A percentile compares a stretch with the other conserved stretches of the same genome.
These are phyloP conservation scores for Pachydiplax longipennis DNA, from an alignment of 2,888 invertebrate genomes.

Conservation along the genomic window DNA sequence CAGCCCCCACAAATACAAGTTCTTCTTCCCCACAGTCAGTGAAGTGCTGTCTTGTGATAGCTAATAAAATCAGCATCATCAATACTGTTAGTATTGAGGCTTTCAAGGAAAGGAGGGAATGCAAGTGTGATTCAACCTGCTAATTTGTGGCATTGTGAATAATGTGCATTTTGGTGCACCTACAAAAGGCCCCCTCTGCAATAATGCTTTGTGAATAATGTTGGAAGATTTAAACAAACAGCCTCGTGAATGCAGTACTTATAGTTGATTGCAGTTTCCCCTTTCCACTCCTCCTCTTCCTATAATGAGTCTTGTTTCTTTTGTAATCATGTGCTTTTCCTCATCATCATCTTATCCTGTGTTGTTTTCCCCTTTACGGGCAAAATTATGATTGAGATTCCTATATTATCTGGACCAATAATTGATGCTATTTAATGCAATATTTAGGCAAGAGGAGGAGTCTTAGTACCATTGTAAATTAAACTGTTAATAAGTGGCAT, in stretches of 20 bases:
- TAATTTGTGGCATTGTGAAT: neutral
- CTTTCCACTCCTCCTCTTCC: neutral
- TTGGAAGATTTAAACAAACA: neutral
- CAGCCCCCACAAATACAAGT: slow-evolving; percentile 57
- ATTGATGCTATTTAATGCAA: slow-evolving; percentile 28
- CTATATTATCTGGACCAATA: slow-evolving; percentile 37
- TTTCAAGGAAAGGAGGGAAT: neutral
- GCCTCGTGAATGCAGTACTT: slow-evolving; percentile 1
- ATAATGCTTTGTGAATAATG: neutral
- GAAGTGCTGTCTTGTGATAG: slow-evolving; percentile 39
- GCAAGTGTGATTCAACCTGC: neutral
- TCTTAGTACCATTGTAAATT: slow-evolving; percentile 39
- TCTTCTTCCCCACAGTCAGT: slow-evolving; percentile 56
- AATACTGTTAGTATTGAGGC: slow-evolving; percentile 1
- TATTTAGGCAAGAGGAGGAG: slow-evolving; percentile 23
- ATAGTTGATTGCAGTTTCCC: neutral
- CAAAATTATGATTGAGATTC: slow-evolving; percentile 17
- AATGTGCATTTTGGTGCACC: neutral
- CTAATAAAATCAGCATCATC: neutral
- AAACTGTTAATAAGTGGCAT: slow-evolving; percentile 41
- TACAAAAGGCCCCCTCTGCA: neutral
- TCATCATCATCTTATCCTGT: neutral
- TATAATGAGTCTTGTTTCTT: neutral
- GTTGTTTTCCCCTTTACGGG: neutral
- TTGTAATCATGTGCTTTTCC: neutral